Evolutionary conservation across 2,113 vertebrate genomes (phyloP), one percentile per base, ranked within the genome.

Genomic region (Nerophis ophidion): DNA sequence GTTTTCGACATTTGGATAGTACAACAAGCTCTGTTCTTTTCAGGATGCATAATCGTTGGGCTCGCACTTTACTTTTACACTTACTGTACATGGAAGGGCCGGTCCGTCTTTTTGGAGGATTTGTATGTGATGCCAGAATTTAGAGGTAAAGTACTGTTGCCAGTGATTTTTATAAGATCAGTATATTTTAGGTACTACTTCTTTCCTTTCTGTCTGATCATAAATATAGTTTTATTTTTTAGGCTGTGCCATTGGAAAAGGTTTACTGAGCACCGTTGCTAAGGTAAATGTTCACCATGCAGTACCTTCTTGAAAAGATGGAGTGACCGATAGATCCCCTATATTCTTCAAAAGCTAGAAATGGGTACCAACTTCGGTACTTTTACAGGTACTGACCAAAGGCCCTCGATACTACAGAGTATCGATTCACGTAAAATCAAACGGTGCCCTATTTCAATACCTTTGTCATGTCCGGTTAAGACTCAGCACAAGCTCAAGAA

Each of bases 111-210:
- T 66, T 56, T 95, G 87, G 93, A 95, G 64, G 94, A 94, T 61
- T 71, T 95, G 26, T 95, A 93, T 7, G 90, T 95, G 60, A 94
- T 89, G 89, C 89, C 89, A 4, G 87, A 93, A 45, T 92, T 89
- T 67, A 85, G 92, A 84, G 92, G 94, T 94, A 80, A 53, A 55
- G 6, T 36, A 15, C 5, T 45, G 17, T n/a, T 33, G 12, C n/a
- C 7, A 34, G 7, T 47, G 19, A 9, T 46, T 45, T 17, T 4
- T 15, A n/a, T 48, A 52, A 34, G 7, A 6, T 35, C 35, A 7
- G 15, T 35, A 14, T 34, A 14, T 53, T 34, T 6, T 53, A 53
- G 15, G 26, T 15, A 53, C 8, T 16, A 10, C 14, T 6, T 49
- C 17, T 48, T 40, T 49, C 15, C 15, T 47, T 15, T 13, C 4